Percentiles rank a stretch among this genome's conserved stretches.
Evolutionary conservation across 1,140 invertebrate genomes (phyloP).

Genomic region (Sycobia sp.): DNA sequence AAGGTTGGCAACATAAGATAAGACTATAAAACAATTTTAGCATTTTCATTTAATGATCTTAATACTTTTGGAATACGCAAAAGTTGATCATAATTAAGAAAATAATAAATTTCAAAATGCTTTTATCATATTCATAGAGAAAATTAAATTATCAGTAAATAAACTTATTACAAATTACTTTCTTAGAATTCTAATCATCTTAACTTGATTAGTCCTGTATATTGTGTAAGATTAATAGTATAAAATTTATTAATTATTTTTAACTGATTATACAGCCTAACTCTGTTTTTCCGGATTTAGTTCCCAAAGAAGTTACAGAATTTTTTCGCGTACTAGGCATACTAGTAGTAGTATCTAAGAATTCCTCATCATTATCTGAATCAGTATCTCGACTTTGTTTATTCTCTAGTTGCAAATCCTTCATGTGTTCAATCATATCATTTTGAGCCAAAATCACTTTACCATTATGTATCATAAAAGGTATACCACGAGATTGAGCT

Average conservation of each 20-base stretch:
- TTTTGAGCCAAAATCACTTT: conserved; percentile 42
- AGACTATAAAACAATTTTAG: conserved; percentile 1
- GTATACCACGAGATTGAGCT: conserved; percentile 31
- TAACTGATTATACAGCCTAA: conserved; percentile 50
- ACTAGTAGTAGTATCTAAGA: conserved; percentile 56
- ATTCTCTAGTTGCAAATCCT: conserved; percentile 38
- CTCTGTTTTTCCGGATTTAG: conserved; percentile 44
- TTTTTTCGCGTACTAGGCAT: conserved; percentile 46
- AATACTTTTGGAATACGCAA: not conserved
- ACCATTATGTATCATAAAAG: conserved; percentile 39
- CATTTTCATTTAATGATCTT: not conserved
- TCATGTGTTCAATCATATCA: conserved; percentile 51
- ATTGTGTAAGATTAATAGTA: not conserved
- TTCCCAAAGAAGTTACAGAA: conserved; percentile 51
- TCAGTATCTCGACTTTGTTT: conserved; percentile 43
- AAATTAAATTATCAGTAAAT: no score
- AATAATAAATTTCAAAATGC: not conserved
- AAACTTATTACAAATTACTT: no score
- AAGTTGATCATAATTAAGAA: not conserved
- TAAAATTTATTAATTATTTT: conserved; percentile 11
- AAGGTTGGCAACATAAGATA: conserved; percentile 21
- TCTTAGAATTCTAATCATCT: no score
- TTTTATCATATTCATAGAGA: no score
- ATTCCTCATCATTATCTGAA: conserved; percentile 58
- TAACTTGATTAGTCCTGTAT: no score